phyloP scores from a whole-genome alignment of 2,113 vertebrate species.

The Lampris megalopsis region DNA sequence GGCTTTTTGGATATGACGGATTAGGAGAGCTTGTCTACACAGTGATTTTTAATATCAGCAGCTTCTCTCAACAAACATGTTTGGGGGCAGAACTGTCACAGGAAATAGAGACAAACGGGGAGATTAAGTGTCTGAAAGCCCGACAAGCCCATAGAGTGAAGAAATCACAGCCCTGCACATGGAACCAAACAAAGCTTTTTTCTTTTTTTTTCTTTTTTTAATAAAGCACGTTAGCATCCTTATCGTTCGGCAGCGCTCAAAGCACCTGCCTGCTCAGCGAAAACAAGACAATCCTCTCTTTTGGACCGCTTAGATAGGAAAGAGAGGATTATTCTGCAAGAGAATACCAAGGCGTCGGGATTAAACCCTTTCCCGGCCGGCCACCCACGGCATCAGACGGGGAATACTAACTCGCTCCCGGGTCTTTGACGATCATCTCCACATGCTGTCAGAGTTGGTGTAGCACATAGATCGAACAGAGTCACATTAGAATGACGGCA shows the following conservation, averaged over 20 bases:
- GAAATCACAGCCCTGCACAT: background rate
- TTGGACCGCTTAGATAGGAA: background rate
- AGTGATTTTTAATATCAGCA: no score
- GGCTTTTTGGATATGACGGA: no score
- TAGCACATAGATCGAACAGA: background rate
- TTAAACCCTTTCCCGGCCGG: constrained; percentile 18
- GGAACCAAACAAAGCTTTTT: background rate
- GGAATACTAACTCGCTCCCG: background rate
- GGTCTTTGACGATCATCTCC: no score
- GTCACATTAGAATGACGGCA: background rate
- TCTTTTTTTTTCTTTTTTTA: no score
- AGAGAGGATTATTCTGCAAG: constrained; percentile 21
- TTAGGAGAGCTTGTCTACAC: no score
- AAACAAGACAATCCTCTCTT: constrained; percentile 5
- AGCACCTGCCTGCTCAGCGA: constrained; percentile 19
- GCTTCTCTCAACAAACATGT: no score
- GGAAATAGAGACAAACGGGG: no score
- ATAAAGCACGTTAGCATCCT: background rate
- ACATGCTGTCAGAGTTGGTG: background rate
- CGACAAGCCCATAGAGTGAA: no score
- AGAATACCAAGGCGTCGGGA: background rate
- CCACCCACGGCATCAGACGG: constrained; percentile 25
- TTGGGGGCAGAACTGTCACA: no score
- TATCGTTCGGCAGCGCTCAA: background rate
- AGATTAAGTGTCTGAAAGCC: no score